Evolutionary conservation across 2,888 invertebrate genomes (phyloP), one percentile per base, ranked within the genome.

Genomic region (Pyrochroa serraticornis): DNA sequence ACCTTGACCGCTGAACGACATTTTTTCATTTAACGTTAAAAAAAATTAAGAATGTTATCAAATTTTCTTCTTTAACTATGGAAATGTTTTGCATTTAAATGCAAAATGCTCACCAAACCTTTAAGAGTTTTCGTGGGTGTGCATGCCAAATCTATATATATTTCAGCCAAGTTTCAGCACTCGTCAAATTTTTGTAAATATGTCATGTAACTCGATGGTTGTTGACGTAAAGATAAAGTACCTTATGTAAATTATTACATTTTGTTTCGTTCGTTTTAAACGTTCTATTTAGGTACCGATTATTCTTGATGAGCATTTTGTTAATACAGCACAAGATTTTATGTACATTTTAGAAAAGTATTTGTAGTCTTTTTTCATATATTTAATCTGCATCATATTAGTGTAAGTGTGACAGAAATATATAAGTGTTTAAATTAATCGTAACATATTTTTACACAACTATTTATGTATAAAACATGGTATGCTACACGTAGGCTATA

Each of bases 391-490:
- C 51, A 57, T 55, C 48, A 55, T 52, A 33, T 62, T 67, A 65
- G 62, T 54, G 57, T 69, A 64, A 55, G 63, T 63, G 63, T 67
- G 61, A 61, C 60, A 61, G 60, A 61, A 64, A 64, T 60, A 66
- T 63, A 59, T 60, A 63, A 59, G 65, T 70, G 70, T 68, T 70
- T 68, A 68, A 68, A 69, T 69, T 70, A 67, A 68, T 68, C 69
- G 67, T 68, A 63, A 68, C 70, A 71, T 71, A 71, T 71, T 71
- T 71, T 71, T 71, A 71, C 71, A 71, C 71, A 67, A 68, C 66
- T 71, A 66, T 69, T 68, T 70, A 67, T 69, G 69, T 69, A 71
- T 66, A 69, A 69, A 55, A 57, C 62, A 67, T 63, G 58, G 54
- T 56, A 58, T 59, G 48, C 55, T 59, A 55, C 55, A 59, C 59